These are phyloP conservation scores for Melangyna quadrimaculata DNA, from an alignment of 2,888 invertebrate genomes.

Conservation along the genomic window DNA sequence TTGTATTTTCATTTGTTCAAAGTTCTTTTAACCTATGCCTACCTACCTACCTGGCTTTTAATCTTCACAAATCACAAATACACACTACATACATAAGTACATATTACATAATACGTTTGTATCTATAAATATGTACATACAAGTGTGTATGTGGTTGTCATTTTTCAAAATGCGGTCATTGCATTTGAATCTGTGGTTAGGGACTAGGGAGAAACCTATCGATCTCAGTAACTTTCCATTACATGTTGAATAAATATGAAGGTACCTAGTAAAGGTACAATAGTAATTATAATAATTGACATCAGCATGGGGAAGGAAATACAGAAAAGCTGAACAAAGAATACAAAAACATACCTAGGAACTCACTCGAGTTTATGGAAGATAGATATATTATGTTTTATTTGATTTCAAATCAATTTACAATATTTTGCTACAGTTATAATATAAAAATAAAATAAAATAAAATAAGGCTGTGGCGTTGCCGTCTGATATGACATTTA, in stretches of 20 bases:
- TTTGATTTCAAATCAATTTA: too few relatives aligned
- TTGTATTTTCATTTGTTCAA: not conserved
- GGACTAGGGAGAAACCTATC: too few relatives aligned
- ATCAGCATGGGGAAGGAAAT: not conserved
- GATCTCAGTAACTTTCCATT: constrained; percentile 1
- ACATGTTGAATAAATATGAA: not conserved
- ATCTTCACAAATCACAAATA: not conserved
- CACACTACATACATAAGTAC: not conserved
- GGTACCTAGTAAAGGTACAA: not conserved
- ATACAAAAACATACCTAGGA: not conserved
- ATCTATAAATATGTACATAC: too few relatives aligned
- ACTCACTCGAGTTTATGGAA: not conserved
- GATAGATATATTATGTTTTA: too few relatives aligned
- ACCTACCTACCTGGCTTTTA: not conserved
- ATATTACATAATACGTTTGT: too few relatives aligned
- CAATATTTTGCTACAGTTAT: too few relatives aligned
- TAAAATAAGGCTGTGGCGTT: too few relatives aligned
- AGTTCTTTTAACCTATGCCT: not conserved
- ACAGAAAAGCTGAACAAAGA: not conserved
- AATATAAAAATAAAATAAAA: too few relatives aligned
- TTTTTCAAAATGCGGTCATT: not conserved
- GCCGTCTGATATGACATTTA: too few relatives aligned
- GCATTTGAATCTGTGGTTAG: not conserved
- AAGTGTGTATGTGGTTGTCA: not conserved
- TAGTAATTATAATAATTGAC: not conserved